Base-by-base conservation (phyloP, 2,888 invertebrate genomes). In the Andrena marginata region DNA sequence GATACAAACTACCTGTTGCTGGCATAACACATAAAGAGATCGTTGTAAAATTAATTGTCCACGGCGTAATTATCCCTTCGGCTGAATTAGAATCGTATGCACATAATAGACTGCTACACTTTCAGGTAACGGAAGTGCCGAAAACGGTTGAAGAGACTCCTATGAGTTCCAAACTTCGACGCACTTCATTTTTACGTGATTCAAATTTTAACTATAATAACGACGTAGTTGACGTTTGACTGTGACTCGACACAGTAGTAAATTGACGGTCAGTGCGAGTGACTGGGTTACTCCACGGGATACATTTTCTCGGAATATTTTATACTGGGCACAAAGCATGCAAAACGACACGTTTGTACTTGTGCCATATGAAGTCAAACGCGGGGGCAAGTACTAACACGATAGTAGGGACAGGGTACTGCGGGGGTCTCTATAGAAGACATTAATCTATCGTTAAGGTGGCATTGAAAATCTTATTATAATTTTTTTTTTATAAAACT, bases 201-300 rank as follows among this genome's bases (percentile, higher is more conserved):
- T 93, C 94, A 60, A 94, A 94, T 85, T 94, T 93, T 88, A 94
- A 94, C 88, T 94, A 94, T 81, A 93, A 94, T 85, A 94, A 93
- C 78, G 94, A 94, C 68, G 92, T 93, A 74, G 94, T 94, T 85
- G 94, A 94, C 81, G 94, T 94, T 80, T 93, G 87, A 91, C 77
- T 76, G 81, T 80, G 76, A 84, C 82, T 71, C 80, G 82, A 74
- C 48, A 2, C 77, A 82, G 64, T 74, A 77, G 69, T 29, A 64
- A 74, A 69, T 72, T 51, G 54, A 35, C 62, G 62, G 23, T 68
- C 77, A 79, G 68, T 75, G 59, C 59, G 79, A 77, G 23, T 81
- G 60, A 69, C 70, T 77, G 65, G 2, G 49, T 65, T 73, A 62
- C 26, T 77, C 56, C 68, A 54, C 42, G 48, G 16, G 20, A 67